phyloP scores from a whole-genome alignment of 2,888 invertebrate species.

The Gortyna flavago region DNA sequence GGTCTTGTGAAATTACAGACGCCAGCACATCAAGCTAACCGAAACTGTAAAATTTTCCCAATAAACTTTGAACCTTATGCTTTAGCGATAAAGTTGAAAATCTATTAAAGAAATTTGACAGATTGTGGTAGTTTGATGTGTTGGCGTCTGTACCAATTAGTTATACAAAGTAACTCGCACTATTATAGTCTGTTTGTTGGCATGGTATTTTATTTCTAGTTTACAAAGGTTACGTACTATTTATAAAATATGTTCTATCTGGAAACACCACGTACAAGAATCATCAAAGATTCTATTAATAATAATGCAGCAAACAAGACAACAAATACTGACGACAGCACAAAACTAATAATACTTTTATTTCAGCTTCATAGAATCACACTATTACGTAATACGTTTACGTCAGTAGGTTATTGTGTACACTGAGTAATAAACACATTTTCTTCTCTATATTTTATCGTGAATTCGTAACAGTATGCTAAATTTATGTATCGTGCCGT shows the following conservation, averaged over 20 bases:
- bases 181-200: too few relatives aligned
- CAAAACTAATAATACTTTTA: constrained; percentile 12
- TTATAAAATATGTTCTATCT: background rate
- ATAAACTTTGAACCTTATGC: too few relatives aligned
- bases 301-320: constrained; percentile 7
- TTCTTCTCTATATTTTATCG: constrained; percentile 52
- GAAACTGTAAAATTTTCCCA: too few relatives aligned
- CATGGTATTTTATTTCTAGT: background rate
- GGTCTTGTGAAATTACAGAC: background rate
- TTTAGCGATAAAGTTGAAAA: too few relatives aligned
- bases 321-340: background rate
- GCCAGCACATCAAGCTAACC: too few relatives aligned
- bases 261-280: background rate
- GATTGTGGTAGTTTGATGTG: too few relatives aligned
- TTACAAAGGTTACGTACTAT: background rate
- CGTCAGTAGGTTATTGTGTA: constrained; percentile 55
- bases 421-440: constrained; percentile 58
- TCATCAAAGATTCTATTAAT: background rate
- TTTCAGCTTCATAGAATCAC: constrained; percentile 9
- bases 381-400: constrained; percentile 19
- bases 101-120: too few relatives aligned
- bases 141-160: background rate
- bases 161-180: background rate
- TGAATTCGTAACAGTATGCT: constrained; percentile 58
- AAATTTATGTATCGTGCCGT: constrained; percentile 69